Conservation (phyloP, 1,140 invertebrate species). For the Zophobas atratus region DNA sequence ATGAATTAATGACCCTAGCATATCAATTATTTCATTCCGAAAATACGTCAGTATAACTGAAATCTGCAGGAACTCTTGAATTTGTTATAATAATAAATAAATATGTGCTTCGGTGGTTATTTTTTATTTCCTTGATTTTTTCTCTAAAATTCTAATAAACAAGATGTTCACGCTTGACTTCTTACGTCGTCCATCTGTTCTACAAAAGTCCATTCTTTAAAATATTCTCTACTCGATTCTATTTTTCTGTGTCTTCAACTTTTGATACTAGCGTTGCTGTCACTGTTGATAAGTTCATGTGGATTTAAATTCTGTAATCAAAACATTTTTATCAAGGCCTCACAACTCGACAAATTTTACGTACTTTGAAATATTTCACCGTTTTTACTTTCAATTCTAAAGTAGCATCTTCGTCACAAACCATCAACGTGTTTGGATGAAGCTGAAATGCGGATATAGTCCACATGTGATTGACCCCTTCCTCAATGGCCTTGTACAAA, state of each 20-base stretch:
- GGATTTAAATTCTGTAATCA: constrained; percentile 8
- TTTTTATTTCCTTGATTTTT: too few relatives aligned
- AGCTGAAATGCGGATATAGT: constrained; percentile 99
- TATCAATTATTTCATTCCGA: too few relatives aligned
- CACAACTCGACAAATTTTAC: neutral
- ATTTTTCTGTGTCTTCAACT: neutral
- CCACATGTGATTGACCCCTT: constrained; percentile 99
- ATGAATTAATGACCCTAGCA: too few relatives aligned
- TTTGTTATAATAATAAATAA: too few relatives aligned
- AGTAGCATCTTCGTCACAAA: constrained; percentile 99
- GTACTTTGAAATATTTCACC: constrained; percentile 99
- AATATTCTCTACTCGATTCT: neutral
- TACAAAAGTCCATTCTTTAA: too few relatives aligned
- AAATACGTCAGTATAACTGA: too few relatives aligned
- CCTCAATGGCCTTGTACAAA: constrained; percentile 96
- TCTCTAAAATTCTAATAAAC: too few relatives aligned
- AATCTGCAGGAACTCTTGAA: too few relatives aligned
- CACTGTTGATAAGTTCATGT: constrained; percentile 11
- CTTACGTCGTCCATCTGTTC: too few relatives aligned
- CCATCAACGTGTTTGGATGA: constrained; percentile 91
- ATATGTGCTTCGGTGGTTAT: too few relatives aligned
- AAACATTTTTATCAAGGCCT: neutral
- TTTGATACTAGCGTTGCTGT: constrained; percentile 7
- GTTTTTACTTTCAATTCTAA: constrained; percentile 97
- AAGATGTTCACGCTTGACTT: too few relatives aligned